These are phyloP conservation scores for Paedocypris sp. DNA, from an alignment of 2,113 vertebrate genomes.

Conservation along the genomic window DNA sequence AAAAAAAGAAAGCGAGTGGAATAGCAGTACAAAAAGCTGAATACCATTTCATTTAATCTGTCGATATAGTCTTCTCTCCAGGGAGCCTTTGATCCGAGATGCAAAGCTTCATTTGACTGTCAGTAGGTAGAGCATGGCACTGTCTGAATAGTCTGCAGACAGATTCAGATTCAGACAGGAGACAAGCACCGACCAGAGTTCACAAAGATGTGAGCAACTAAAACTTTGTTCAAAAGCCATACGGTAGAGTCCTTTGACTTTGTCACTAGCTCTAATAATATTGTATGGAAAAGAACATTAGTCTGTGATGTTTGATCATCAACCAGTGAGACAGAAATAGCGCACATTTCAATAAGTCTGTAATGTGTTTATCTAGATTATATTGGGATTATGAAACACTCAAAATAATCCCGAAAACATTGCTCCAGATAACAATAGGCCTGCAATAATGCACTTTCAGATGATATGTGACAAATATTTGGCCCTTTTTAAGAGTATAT, in stretches of 20 bases:
- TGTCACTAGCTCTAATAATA: no score
- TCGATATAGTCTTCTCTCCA: constrained; percentile 34
- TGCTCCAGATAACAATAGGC: no score
- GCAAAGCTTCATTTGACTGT: constrained; percentile 23
- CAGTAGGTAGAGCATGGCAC: constrained; percentile 2
- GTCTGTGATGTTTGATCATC: no score
- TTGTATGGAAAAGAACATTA: no score
- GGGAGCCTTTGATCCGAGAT: constrained; percentile 25
- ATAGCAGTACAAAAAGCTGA: constrained; percentile 25
- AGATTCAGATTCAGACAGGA: constrained; percentile 4
- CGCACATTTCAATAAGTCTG: no score
- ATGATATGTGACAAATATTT: no score
- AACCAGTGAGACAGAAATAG: no score
- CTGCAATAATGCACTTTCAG: no score
- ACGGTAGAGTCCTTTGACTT: neutral
- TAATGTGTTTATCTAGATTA: no score
- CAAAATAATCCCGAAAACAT: no score
- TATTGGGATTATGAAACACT: no score
- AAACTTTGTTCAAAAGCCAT: neutral
- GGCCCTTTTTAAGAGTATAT: no score
- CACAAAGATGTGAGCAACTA: neutral
- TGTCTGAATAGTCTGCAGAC: neutral
- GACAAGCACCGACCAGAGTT: neutral
- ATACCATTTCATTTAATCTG: constrained; percentile 42
- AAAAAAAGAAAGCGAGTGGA: constrained; percentile 22